A percentile compares a stretch with the other conserved stretches of the same genome.
Conservation (phyloP, 2,797 vertebrate genomes). For the Glyptemys insculpta region DNA sequence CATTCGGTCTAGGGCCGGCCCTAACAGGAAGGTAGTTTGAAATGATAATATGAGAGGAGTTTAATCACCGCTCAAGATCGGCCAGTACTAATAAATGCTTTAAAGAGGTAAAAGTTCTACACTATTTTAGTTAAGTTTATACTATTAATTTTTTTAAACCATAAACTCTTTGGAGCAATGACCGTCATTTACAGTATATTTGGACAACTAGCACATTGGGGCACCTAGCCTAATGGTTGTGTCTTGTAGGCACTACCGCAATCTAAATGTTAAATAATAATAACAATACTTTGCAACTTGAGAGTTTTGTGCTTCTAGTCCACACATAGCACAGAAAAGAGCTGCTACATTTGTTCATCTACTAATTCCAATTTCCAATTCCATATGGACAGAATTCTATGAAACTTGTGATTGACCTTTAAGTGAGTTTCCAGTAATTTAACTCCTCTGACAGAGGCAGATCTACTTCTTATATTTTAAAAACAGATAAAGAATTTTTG, state of each 20-base stretch:
- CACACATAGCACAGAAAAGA: not conserved
- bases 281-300: slow-evolving; percentile 11
- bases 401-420: slow-evolving; percentile 23
- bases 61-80: not conserved
- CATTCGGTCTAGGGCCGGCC: too few species aligned
- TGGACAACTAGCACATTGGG: not conserved
- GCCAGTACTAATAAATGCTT: slow-evolving; percentile 28
- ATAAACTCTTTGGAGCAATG: not conserved
- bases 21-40: not conserved
- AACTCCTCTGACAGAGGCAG: slow-evolving; percentile 8
- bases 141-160: not conserved
- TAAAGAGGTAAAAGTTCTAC: not conserved
- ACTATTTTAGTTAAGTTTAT: slow-evolving; percentile 8
- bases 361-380: not conserved
- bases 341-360: not conserved
- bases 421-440: slow-evolving; percentile 24
- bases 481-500: not conserved
- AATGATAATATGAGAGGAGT: slow-evolving; percentile 17
- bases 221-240: not conserved
- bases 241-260: not conserved
- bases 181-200: not conserved
- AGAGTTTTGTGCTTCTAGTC: not conserved
- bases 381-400: not conserved
- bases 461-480: slow-evolving; percentile 3
- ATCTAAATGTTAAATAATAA: not conserved